Evolutionary conservation across 2,113 vertebrate genomes (phyloP).

Genomic region (Cettia cetti): DNA sequence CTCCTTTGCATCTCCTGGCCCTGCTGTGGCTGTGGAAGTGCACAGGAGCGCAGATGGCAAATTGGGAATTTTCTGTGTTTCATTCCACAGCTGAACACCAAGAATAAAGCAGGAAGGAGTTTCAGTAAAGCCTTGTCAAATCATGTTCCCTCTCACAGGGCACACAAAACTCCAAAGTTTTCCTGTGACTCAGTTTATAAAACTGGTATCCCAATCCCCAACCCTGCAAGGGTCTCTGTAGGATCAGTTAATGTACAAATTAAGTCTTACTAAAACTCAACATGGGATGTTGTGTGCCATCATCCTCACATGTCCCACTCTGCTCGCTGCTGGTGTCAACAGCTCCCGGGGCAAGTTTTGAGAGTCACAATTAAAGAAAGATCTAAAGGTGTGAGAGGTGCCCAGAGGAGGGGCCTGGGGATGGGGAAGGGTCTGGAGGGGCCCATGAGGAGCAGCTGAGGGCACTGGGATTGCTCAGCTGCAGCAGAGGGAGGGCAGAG

Average conservation of each 20-base stretch:
- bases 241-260: neutral
- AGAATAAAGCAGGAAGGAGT: neutral
- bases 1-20: neutral
- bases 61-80: neutral
- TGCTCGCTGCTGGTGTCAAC: neutral
- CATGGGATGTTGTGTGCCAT: neutral
- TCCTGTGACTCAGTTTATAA: neutral
- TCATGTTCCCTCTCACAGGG: neutral
- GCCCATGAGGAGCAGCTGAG: no score
- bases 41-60: neutral
- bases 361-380: neutral
- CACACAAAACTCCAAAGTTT: neutral
- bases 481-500: no score
- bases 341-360: neutral
- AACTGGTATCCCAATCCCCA: neutral
- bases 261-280: neutral
- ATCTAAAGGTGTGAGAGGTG: neutral
- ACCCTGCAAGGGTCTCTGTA: neutral
- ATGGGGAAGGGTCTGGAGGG: neutral
- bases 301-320: neutral
- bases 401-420: neutral
- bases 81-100: neutral
- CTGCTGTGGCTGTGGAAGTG: neutral
- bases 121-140: neutral
- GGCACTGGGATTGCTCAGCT: no score